Evolutionary conservation across 1,140 invertebrate genomes (phyloP), one percentile per base, ranked within the genome.

Genomic region (Ips nitidus): DNA sequence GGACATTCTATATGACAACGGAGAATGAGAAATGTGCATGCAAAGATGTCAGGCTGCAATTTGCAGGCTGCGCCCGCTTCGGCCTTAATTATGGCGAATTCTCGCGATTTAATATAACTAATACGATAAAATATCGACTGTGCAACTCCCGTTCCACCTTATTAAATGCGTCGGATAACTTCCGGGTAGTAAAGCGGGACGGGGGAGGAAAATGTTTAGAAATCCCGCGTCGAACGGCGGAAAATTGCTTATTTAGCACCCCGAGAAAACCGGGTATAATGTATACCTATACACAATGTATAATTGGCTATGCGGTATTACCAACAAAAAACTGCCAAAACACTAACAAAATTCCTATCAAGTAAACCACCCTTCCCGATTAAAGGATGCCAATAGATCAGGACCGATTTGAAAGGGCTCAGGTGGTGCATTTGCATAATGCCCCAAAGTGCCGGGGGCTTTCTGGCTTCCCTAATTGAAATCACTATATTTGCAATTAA

Each of bases 401-500:
- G 47, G 41, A 1, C 65, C 8, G 22, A 41, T 47, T 64, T 64
- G 53, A 58, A 57, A 58, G 41, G 65, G 65, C 55, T 66, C 65
- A 66, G 65, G 55, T 66, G 65, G 50, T 58, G 55, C 57, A 59
- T 66, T 66, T 66, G 65, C 65, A 66, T 66, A 66, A 66, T 59
- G 65, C 42, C 6, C 5, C 43, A 57, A 66, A 57, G 65, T 55
- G 52, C 50, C 62, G 41, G 38, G 62, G 65, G 52, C 38, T 55
- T 55, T 41, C 42, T 50, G 41, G 22, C 37, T 2, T 5, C 65
- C 42, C 65, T 66, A 66, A 66, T 66, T 50, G 65, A 66, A 66
- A 66, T 66, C 47, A 50, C 53, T 50, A 57, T 66, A 66, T 66
- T 66, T 66, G 65, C 65, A 66, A 66, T 66, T 66, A 66, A 66